Base-by-base conservation (phyloP, 2,113 vertebrate species). In the Seriola rivoliana region DNA sequence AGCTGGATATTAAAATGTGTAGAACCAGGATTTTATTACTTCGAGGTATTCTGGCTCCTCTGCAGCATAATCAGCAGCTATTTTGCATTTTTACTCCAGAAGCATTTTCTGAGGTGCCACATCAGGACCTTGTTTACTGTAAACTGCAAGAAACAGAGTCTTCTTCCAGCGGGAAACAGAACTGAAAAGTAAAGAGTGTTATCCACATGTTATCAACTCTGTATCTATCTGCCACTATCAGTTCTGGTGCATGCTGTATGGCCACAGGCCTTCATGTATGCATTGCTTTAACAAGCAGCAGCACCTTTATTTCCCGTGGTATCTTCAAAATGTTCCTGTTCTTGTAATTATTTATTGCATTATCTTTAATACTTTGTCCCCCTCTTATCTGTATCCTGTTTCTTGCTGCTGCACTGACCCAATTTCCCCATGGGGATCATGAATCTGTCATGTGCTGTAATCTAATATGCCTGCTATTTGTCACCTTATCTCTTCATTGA, bases 401-500 rank as follows among this genome's bases (percentile, higher is more conserved):
- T 70, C 36, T 80, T 66, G 58, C 55, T 70, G 48, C 57, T 71
- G 75, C 75, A 52, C 50, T 69, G 69, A 80, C 72, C 65, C 54
- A 71, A 13, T 73, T 80, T 74, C 63, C 17, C 42, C 58, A 21
- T 10, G 32, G 71, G 79, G 63, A 87, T 71, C 74, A 82, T 75
- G 54, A 77, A 82, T 63, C 60, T 83, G 73, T 52, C 85, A 65
- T 81, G 74, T 71, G 23, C 59, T 75, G 69, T 73, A 76, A 82
- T 66, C 67, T 55, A 80, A 76, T 85, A 77, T 71, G 69, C 36
- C 71, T 68, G 81, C 25, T 64, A 38, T 58, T 72, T 46, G 65
- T 89, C 90, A 97, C 98, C 98, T 97, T 93, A 99, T 99, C 95
- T 99, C 98, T 85, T 98, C 96, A 0, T 99, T 99, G 94, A 99